Conservation (phyloP, 2,888 invertebrate species). For the Acanthosoma haemorrhoidale region DNA sequence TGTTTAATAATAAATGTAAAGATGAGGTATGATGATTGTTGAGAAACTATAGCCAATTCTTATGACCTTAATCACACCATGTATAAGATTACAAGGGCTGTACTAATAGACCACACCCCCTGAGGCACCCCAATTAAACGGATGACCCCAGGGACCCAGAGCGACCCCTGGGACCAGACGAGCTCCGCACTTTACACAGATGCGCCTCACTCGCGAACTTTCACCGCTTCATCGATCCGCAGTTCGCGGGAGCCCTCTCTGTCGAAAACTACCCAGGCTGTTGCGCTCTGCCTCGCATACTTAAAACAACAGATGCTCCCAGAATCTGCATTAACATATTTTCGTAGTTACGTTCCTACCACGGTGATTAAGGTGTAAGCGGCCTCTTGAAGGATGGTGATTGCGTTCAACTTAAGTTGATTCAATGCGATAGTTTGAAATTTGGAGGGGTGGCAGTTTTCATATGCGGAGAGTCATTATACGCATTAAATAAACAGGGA, state of each 20-base stretch:
- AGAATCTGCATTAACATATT: background rate
- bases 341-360: too few species aligned
- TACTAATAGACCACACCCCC: too few species aligned
- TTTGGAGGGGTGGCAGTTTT: background rate
- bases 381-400: background rate
- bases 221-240: background rate
- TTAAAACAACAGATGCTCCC: background rate
- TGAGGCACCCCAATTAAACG: too few species aligned
- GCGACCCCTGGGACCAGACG: background rate
- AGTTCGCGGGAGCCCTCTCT: background rate
- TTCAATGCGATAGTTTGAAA: background rate
- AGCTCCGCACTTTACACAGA: background rate
- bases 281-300: too few species aligned
- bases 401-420: background rate
- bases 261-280: background rate
- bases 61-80: too few species aligned
- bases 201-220: too few species aligned
- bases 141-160: background rate
- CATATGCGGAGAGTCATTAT: background rate
- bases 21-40: too few species aligned
- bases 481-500: too few species aligned
- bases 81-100: too few species aligned
- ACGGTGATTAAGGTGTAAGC: background rate
- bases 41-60: too few species aligned
- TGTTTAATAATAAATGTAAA: too few species aligned